Evolutionary conservation across 2,888 invertebrate species (phyloP).

Genomic region (Athetis lepigone): DNA sequence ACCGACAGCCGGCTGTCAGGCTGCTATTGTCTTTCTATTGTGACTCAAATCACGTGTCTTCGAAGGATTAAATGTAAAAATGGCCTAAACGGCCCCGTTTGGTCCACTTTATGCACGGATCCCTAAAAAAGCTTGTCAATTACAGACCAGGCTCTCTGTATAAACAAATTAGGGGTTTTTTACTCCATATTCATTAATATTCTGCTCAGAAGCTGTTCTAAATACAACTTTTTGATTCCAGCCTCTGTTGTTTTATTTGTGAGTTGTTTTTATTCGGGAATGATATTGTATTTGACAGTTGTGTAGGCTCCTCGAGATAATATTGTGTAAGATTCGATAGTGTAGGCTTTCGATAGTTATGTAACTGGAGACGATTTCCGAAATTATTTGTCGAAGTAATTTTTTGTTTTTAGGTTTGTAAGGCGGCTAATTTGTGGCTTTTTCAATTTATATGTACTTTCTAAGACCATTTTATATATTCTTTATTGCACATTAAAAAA

Average conservation of each 20-base stretch:
- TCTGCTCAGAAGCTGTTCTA: conserved; percentile 17
- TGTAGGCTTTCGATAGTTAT: not conserved
- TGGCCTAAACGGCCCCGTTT: too few relatives aligned
- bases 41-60: too few relatives aligned
- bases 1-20: too few relatives aligned
- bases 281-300: conserved; percentile 15
- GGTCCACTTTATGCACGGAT: not conserved
- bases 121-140: conserved; percentile 20
- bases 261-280: conserved; percentile 1
- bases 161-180: conserved; percentile 36
- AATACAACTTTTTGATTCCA: conserved; percentile 30
- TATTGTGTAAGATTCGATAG: not conserved
- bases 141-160: conserved; percentile 8
- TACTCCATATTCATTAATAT: conserved; percentile 36
- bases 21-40: too few relatives aligned
- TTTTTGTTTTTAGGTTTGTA: too few relatives aligned
- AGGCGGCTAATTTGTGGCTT: too few relatives aligned
- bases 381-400: too few relatives aligned
- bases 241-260: conserved; percentile 8
- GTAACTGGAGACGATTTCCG: too few relatives aligned
- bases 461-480: too few relatives aligned
- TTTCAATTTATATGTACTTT: too few relatives aligned
- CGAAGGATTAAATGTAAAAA: too few relatives aligned
- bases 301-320: not conserved
- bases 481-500: too few relatives aligned